phyloP scores from a whole-genome alignment of 2,113 vertebrate genomes.

The Cepphus grylle region DNA sequence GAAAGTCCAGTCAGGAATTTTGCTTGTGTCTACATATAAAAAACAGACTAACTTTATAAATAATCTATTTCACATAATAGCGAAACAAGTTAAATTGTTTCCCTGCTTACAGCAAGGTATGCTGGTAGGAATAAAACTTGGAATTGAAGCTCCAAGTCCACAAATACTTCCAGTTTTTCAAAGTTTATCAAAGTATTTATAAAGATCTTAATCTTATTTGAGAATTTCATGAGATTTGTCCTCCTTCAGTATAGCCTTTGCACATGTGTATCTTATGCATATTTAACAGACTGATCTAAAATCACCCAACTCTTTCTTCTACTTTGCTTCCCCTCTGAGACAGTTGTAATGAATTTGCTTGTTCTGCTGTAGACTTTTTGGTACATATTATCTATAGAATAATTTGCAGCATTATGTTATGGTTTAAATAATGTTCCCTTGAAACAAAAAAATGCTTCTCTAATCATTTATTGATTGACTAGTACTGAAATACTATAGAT shows the following conservation, averaged over 20 bases:
- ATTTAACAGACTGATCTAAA: not conserved
- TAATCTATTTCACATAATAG: not conserved
- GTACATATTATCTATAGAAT: not conserved
- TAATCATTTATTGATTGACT: slow-evolving; percentile 20
- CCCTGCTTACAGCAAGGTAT: not conserved
- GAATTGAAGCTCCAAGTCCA: not conserved
- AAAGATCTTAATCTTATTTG: not conserved
- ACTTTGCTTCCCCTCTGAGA: not conserved
- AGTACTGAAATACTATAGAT: not conserved
- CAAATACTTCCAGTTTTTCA: not conserved
- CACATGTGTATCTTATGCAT: rapidly evolving
- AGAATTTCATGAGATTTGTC: not conserved
- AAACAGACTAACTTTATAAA: not conserved
- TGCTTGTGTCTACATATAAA: not conserved
- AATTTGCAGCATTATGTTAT: slow-evolving; percentile 7
- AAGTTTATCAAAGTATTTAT: not conserved
- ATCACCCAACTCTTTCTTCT: not conserved
- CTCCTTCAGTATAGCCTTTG: not conserved
- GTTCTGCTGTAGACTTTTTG: not conserved
- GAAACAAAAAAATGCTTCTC: not conserved
- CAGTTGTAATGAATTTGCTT: not conserved
- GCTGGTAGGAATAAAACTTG: not conserved
- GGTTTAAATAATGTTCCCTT: not conserved
- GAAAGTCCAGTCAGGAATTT: not conserved
- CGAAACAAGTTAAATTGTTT: not conserved